These are phyloP conservation scores for Frieseomelitta varia DNA, from an alignment of 1,140 invertebrate species.

Conservation along the genomic window DNA sequence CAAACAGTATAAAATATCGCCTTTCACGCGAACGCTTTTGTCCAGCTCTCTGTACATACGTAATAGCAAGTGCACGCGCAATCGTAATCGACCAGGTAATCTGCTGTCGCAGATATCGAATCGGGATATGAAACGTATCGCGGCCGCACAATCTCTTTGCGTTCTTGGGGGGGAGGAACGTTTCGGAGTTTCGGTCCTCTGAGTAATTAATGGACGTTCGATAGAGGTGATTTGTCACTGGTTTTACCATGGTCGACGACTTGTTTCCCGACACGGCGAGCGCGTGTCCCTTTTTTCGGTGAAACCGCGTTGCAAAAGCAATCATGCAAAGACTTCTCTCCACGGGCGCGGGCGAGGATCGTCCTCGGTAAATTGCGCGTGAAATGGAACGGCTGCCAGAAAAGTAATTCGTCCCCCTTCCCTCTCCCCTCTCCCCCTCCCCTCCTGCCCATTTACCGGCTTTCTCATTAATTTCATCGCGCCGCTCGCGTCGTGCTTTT, in stretches of 20 bases:
- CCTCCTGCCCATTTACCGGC: slow-evolving; percentile 32
- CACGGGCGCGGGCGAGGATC: slow-evolving; percentile 30
- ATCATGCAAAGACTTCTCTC: slow-evolving; percentile 61
- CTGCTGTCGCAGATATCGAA: too few species aligned
- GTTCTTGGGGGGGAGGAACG: not conserved
- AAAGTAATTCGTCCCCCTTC: slow-evolving; percentile 57
- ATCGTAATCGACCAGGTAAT: too few species aligned
- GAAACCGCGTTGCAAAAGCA: slow-evolving; percentile 53
- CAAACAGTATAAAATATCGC: too few species aligned
- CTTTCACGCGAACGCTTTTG: too few species aligned
- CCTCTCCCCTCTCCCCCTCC: too few species aligned
- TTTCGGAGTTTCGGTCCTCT: not conserved
- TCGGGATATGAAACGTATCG: not conserved
- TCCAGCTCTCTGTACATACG: too few species aligned
- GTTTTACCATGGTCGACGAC: slow-evolving; percentile 42
- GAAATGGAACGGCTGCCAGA: slow-evolving; percentile 65
- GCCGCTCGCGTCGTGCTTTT: not conserved
- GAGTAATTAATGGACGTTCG: slow-evolving; percentile 30
- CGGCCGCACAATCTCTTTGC: not conserved
- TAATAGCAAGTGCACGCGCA: too few species aligned
- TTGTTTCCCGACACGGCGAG: slow-evolving; percentile 7
- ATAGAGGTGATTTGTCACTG: slow-evolving; percentile 25
- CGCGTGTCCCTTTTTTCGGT: slow-evolving; percentile 47
- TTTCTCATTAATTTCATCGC: slow-evolving; percentile 63
- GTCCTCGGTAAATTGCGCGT: slow-evolving; percentile 61